These are phyloP conservation scores for Drosophila quinaria DNA, from an alignment of 2,888 invertebrate genomes.

Conservation along the genomic window DNA sequence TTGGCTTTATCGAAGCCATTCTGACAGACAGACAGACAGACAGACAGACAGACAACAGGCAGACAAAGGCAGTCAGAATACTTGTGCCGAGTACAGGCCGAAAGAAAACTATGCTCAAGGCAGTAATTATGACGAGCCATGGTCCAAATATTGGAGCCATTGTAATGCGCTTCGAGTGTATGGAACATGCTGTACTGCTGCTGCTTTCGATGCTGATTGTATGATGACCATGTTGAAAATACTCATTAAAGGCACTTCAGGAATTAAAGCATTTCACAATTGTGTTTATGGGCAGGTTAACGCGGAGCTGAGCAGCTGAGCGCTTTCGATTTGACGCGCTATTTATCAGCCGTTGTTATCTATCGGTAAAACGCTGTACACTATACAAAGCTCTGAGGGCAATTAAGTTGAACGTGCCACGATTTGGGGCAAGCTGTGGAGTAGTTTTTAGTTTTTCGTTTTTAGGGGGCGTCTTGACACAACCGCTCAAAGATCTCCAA, in stretches of 20 bases:
- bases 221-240: slow-evolving; percentile 83
- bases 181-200: slow-evolving; percentile 38
- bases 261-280: slow-evolving; percentile 81
- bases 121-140: slow-evolving; percentile 76
- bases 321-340: slow-evolving; percentile 74
- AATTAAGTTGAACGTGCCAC: slow-evolving; percentile 69
- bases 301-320: slow-evolving; percentile 38
- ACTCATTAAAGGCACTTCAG: slow-evolving; percentile 82
- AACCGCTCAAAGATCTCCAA: slow-evolving; percentile 38
- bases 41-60: not conserved
- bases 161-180: slow-evolving; percentile 52
- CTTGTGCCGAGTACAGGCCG: slow-evolving; percentile 3
- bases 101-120: slow-evolving; percentile 57
- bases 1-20: slow-evolving; percentile 31
- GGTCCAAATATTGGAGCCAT: slow-evolving; percentile 75
- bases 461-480: slow-evolving; percentile 53
- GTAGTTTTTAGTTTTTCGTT: slow-evolving; percentile 8
- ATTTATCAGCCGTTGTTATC: slow-evolving; percentile 80
- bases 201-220: slow-evolving; percentile 65
- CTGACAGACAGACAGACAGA: slow-evolving; percentile 9
- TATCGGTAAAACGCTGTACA: slow-evolving; percentile 48
- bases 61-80: slow-evolving; percentile 41
- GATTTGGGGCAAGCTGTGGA: slow-evolving; percentile 46
- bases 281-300: slow-evolving; percentile 70
- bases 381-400: slow-evolving; percentile 48